Base-by-base conservation (phyloP, 2,797 vertebrate genomes). In the Rhinophrynus dorsalis region DNA sequence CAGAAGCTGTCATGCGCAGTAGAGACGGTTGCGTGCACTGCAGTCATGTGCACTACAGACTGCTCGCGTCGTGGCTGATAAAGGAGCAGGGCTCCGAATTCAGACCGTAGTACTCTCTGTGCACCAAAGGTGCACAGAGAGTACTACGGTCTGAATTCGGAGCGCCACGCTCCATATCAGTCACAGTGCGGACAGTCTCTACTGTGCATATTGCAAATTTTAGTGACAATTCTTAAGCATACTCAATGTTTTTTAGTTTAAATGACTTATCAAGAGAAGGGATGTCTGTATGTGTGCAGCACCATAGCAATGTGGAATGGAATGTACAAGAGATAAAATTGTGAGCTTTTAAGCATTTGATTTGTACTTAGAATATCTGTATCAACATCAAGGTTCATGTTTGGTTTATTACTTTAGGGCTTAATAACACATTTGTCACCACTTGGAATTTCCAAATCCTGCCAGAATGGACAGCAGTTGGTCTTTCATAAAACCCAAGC, bases 401-500 rank as follows among this genome's bases (percentile, higher is more conserved):
- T 73, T 50, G 38, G 69, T 60, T 66, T 66, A 66, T 66, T 73
- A 66, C 62, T 65, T 66, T 59, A 58, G 54, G 62, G 69, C 69
- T 52, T 66, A 73, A 73, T 65, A 73, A 60, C 27, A 15, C 50
- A 65, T 73, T 73, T 73, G 62, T 73, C 62, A 73, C 45, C 44
- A 32, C 68, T 58, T 58, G 60, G 60, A 58, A 56, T 63, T 71
- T 64, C 60, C 37, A 64, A 50, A 23, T 5, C 5, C 23, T 64
- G 60, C 68, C 42, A 65, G 37, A 71, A 62, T 58, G 51, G 60
- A 65, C 52, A 64, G 52, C 18, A 44, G 60, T 48, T 57, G 50
- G 42, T 37, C 44, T 64, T 57, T 56, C 18, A 40, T 18, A 63
- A 56, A 30, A 26, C 20, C 12, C 33, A n/a, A n/a, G n/a, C n/a